Percentiles rank a stretch among this genome's conserved stretches.
phyloP scores from a whole-genome alignment of 2,888 invertebrate genomes.

The Sisyra terminalis region DNA sequence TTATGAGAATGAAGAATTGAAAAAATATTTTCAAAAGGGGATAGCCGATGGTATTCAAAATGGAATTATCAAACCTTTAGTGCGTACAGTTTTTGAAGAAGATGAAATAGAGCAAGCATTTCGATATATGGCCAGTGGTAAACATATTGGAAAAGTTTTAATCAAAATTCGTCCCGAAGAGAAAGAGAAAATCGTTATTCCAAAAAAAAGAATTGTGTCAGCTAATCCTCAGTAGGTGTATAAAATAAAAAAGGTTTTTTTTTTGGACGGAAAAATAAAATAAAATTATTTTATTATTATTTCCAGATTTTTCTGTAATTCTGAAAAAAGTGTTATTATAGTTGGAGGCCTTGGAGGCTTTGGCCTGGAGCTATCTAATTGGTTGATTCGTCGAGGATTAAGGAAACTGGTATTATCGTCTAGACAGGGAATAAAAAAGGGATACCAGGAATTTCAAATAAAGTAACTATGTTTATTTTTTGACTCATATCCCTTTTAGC shows the following conservation, averaged over 20 bases:
- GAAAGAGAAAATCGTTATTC: constrained; percentile 21
- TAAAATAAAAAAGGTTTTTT: no score
- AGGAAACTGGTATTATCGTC: no score
- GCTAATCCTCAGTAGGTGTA: constrained; percentile 25
- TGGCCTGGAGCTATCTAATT: no score
- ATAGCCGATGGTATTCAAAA: constrained; percentile 39
- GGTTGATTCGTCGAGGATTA: no score
- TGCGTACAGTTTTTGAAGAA: constrained; percentile 41
- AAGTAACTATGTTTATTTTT: constrained; percentile 33
- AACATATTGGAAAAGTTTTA: constrained; percentile 60
- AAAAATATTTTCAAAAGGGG: no score
- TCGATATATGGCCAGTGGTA: constrained; percentile 44
- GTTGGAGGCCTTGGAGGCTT: constrained; percentile 68
- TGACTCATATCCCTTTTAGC: no score
- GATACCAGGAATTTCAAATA: constrained; percentile 56
- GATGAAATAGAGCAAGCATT: constrained; percentile 58
- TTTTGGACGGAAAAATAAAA: not conserved
- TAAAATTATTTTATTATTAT: no score
- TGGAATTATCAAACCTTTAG: constrained; percentile 53
- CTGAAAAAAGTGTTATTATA: constrained; percentile 38
- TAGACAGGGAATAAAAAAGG: no score
- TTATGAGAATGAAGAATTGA: constrained; percentile 48
- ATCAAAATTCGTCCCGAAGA: constrained; percentile 23
- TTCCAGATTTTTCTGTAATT: constrained; percentile 33
- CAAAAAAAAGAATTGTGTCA: constrained; percentile 20